Base-by-base conservation (phyloP, 2,888 invertebrate species). In the Meloe dianella region DNA sequence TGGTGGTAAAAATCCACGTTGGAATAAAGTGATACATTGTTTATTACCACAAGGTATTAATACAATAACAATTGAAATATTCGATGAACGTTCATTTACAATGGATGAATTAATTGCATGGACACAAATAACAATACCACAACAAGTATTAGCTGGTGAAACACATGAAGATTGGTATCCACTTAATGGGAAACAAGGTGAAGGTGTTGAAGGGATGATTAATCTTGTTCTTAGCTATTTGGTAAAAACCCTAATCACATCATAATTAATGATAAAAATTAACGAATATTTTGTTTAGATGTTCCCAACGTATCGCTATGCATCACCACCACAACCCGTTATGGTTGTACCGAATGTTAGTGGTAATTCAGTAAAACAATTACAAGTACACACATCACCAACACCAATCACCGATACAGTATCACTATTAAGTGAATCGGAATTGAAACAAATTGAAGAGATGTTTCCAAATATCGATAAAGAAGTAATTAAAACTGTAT, bases 391-490 rank as follows among this genome's bases (percentile, higher is more conserved):
- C 69, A 79, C 83, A 30, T 84, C 87, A 41, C 77, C 79, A 38
- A 76, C 71, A 35, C 67, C 64, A 6, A 35, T 54, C 6, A 61
- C 54, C n/a, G 29, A 17, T 56, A 74, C 78, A 5, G 69, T 77
- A 30, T 78, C 78, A 29, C 78, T 83, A 67, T 83, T 89, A 58
- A 88, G 86, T 60, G 89, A 89, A 78, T 85, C 85, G 35, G 90
- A 90, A 81, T 84, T 90, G 59, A 89, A 90, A 84, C 89, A 88
- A 93, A 91, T 98, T 73, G 91, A 92, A 79, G 97, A 97, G 85
- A 97, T 98, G 96, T 98, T 98, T 85, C 97, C 98, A 1, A 92
- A 92, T 80, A 91, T 97, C 80, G 97, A 98, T 80, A 92, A 91
- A 73, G 96, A 97, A 79, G 96, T 97, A 6, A 92, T 98, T 65